A percentile compares a stretch with the other conserved stretches of the same genome.
Evolutionary conservation across 2,888 invertebrate species (phyloP).

Genomic region (Cryptocephalus moraei): DNA sequence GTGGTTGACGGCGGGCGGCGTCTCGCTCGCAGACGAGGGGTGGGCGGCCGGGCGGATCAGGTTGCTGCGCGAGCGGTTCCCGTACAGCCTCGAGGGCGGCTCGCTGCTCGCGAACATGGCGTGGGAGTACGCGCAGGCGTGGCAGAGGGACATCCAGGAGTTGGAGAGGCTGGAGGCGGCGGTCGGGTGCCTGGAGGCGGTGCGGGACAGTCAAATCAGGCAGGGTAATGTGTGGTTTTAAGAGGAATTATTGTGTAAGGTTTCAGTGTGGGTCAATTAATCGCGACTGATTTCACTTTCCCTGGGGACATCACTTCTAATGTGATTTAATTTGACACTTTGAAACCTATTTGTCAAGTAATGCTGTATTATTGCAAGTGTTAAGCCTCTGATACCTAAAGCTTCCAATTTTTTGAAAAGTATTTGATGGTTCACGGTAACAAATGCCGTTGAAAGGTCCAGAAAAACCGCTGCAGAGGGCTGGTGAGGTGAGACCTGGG

Average conservation of each 20-base stretch:
- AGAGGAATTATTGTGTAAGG: neutral
- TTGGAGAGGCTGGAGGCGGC: conserved; percentile 60
- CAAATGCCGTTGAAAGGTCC: too few species aligned
- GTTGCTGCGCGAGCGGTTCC: conserved; percentile 67
- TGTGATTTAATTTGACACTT: too few species aligned
- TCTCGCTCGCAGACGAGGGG: conserved; percentile 24
- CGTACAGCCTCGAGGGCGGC: conserved; percentile 71
- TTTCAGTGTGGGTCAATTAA: too few species aligned
- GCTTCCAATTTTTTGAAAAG: too few species aligned
- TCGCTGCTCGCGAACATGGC: conserved; percentile 75
- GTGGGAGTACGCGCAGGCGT: conserved; percentile 83
- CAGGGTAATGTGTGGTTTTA: conserved; percentile 48
- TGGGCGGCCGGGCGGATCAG: conserved; percentile 52
- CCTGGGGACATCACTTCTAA: too few species aligned
- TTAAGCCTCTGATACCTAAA: too few species aligned
- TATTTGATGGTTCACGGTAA: too few species aligned
- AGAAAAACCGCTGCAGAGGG: too few species aligned
- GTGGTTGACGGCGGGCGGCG: conserved; percentile 69
- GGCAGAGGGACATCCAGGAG: conserved; percentile 68
- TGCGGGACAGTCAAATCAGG: conserved; percentile 57
- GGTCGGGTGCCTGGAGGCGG: conserved; percentile 54
- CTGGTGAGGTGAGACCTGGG: too few species aligned
- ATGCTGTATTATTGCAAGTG: too few species aligned
- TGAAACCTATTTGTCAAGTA: too few species aligned
- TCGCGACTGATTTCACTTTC: too few species aligned